These are phyloP conservation scores for Aphidoletes aphidimyza DNA, from an alignment of 2,888 invertebrate genomes.

Conservation along the genomic window DNA sequence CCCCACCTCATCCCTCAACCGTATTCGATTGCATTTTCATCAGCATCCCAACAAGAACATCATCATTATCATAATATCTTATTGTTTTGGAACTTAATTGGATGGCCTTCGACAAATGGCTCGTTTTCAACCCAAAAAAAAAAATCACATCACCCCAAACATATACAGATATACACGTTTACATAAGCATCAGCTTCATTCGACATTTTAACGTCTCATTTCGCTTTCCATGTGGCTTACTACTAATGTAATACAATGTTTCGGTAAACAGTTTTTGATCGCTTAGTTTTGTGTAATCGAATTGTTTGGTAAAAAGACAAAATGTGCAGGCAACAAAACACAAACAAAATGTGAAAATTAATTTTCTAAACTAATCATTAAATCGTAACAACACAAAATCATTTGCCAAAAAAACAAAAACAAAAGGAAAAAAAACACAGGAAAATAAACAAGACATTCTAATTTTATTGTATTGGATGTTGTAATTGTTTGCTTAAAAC, in stretches of 20 bases:
- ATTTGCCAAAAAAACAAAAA: background rate
- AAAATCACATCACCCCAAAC: background rate
- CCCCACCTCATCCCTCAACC: background rate
- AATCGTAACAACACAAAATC: constrained; percentile 2
- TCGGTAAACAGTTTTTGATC: too few species aligned
- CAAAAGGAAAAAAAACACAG: too few species aligned
- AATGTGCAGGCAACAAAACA: background rate
- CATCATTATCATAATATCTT: constrained; percentile 17
- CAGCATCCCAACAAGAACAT: background rate
- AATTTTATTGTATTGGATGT: background rate
- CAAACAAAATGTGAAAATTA: background rate
- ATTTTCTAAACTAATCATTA: constrained; percentile 39
- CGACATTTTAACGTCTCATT: constrained; percentile 26
- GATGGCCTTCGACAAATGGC: background rate
- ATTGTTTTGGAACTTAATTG: background rate
- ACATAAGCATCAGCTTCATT: constrained; percentile 6
- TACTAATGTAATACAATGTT: too few species aligned
- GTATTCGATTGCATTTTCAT: background rate
- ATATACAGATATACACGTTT: background rate
- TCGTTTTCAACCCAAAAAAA: background rate
- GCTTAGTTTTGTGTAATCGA: background rate
- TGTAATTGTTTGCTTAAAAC: constrained; percentile 20
- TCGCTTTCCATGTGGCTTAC: constrained; percentile 1
- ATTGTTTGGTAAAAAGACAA: background rate
- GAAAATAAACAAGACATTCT: background rate